Evolutionary conservation across 2,888 invertebrate genomes (phyloP), one percentile per base, ranked within the genome.

Genomic region (Microplitis deprimator): DNA sequence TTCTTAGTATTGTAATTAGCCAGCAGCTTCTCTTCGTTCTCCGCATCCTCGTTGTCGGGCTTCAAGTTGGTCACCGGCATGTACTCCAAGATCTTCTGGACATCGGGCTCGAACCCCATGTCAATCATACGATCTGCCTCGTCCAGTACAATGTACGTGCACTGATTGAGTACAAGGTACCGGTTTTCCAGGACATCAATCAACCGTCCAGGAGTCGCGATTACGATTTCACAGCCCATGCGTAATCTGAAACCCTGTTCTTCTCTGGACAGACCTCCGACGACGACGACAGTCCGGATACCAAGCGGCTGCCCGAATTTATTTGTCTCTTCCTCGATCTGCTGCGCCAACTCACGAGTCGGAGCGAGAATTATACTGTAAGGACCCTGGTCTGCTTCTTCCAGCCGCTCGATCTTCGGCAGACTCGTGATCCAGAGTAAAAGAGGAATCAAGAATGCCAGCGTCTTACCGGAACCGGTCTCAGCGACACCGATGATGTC

Each of bases 111-210:
- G 89, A 99, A 99, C 89, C 99, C 99, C 97, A 99, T 98, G 92
- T 99, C 99, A 90, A 99, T 98, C 99, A 99, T 99, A 87, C 98
- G 94, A 92, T 99, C 99, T 50, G 99, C 99, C 92, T 98, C 96
- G 86, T 97, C 97, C 73, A 97, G 92, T 5, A 97, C 98, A 79
- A 99, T 98, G 89, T 99, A 99, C 0, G 99, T 99, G 90, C 99
- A 99, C 87, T 99, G 97, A 90, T 96, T 97, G 16, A 99, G 91
- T 7, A 99, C 98, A 81, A 99, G 92, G 89, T 99, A 99, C 64
- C 98, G 93, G 91, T 99, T 99, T 91, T 99, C 99, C 79, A 99
- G 91, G 0, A 99, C 99, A 90, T 99, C 99, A 81, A 99, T 98
- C 67, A 99, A 93, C 93, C 99, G 97, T 92, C 99, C 99, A 5